Evolutionary conservation across 2,888 invertebrate species (phyloP).

Genomic region (Torymus tubicola): DNA sequence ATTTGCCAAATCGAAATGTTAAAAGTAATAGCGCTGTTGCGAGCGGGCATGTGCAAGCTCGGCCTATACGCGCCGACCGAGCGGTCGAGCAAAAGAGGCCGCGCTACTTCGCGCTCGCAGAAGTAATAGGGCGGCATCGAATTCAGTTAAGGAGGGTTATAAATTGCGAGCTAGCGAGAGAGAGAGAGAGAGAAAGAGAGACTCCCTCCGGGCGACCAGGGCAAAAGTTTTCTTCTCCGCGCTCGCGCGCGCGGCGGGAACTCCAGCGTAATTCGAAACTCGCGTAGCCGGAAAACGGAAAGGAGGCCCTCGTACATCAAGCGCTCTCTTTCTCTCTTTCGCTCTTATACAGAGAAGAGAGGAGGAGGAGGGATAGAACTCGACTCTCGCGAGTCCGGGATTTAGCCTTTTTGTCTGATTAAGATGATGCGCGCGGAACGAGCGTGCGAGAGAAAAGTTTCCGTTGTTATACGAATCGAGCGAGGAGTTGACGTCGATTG

Average conservation of each 20-base stretch:
- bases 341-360: background rate
- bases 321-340: constrained; percentile 9
- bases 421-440: constrained; percentile 60
- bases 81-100: constrained; percentile 33
- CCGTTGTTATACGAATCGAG: constrained; percentile 17
- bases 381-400: constrained; percentile 44
- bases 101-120: constrained; percentile 33
- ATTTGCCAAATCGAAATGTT: constrained; percentile 55
- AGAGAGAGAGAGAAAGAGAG: constrained; percentile 64
- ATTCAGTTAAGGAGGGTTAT: constrained; percentile 73
- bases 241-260: constrained; percentile 7
- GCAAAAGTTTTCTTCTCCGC: constrained; percentile 70
- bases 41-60: background rate
- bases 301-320: constrained; percentile 70
- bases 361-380: background rate
- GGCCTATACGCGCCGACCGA: background rate
- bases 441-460: constrained; percentile 42
- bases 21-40: constrained; percentile 34
- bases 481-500: constrained; percentile 7
- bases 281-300: constrained; percentile 70
- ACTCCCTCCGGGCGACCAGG: constrained; percentile 65
- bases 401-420: constrained; percentile 64
- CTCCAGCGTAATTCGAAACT: constrained; percentile 72
- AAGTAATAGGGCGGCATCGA: constrained; percentile 67
- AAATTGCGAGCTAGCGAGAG: constrained; percentile 65